Conservation (phyloP, 1,140 invertebrate genomes). For the Ridgeia piscesae region DNA sequence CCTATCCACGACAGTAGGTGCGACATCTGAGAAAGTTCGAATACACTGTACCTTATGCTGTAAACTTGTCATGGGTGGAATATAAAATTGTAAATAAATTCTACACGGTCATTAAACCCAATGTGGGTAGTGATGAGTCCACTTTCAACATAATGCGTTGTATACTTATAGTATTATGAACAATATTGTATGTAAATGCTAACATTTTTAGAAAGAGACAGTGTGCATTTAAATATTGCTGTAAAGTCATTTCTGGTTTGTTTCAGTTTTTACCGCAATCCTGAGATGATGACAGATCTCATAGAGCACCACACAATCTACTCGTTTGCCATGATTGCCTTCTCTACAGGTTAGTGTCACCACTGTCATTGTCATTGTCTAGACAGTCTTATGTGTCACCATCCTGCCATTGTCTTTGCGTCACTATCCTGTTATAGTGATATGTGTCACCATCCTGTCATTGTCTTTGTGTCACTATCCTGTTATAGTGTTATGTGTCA, state of each 20-base stretch:
- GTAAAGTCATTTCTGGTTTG: slow-evolving; percentile 6
- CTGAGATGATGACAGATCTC: slow-evolving; percentile 28
- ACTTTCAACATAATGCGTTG: too few relatives aligned
- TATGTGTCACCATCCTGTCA: not conserved
- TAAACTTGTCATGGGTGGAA: too few relatives aligned
- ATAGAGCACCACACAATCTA: slow-evolving; percentile 28
- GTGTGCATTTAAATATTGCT: not conserved
- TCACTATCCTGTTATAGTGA: not conserved
- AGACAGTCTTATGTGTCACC: not conserved
- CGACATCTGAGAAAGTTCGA: too few relatives aligned
- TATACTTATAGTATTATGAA: too few relatives aligned
- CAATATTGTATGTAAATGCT: too few relatives aligned
- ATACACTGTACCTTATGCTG: too few relatives aligned
- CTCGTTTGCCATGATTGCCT: slow-evolving; percentile 30
- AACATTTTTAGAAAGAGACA: too few relatives aligned
- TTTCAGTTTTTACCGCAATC: slow-evolving; percentile 30
- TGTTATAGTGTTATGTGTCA: slow-evolving; percentile 14
- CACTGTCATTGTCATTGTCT: too few relatives aligned
- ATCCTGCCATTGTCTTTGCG: not conserved
- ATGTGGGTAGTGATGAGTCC: too few relatives aligned
- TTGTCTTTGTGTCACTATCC: slow-evolving; percentile 23
- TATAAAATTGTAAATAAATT: too few relatives aligned
- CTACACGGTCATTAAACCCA: too few relatives aligned
- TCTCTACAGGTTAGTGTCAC: slow-evolving; percentile 27
- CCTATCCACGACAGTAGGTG: too few relatives aligned